phyloP scores from a whole-genome alignment of 1,140 invertebrate genomes.

The Rhynchophorus ferrugineus region DNA sequence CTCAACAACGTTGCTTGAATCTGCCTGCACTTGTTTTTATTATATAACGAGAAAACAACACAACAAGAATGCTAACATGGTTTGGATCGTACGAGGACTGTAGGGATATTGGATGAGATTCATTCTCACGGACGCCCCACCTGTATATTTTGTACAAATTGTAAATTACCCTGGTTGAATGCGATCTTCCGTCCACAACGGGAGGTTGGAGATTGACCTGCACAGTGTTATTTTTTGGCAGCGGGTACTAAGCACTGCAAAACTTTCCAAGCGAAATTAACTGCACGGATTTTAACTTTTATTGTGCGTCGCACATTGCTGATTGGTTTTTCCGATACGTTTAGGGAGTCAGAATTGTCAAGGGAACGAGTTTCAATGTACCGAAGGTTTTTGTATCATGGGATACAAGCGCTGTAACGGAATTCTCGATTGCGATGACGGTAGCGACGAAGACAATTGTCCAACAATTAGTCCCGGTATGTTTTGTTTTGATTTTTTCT shows the following conservation, averaged over 20 bases:
- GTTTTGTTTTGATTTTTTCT: conserved; percentile 7
- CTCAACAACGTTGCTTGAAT: not conserved
- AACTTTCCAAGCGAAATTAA: too few relatives aligned
- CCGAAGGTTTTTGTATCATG: conserved; percentile 57
- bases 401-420: conserved; percentile 57
- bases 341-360: conserved; percentile 37
- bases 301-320: not conserved
- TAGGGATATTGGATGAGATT: too few relatives aligned
- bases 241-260: not conserved
- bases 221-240: not conserved
- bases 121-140: too few relatives aligned
- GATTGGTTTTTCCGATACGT: conserved; percentile 7
- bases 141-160: not conserved
- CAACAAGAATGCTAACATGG: too few relatives aligned
- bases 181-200: conserved; percentile 5
- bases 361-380: conserved; percentile 51
- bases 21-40: not conserved
- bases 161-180: conserved; percentile 13
- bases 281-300: conserved; percentile 13
- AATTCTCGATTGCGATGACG: conserved; percentile 55
- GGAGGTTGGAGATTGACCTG: too few relatives aligned
- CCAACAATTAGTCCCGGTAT: conserved; percentile 19
- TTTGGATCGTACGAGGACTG: too few relatives aligned
- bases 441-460: conserved; percentile 62
- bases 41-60: too few relatives aligned